These are phyloP conservation scores for Dipodomys stephensi DNA, from an alignment of 2,113 vertebrate species.

Conservation along the genomic window DNA sequence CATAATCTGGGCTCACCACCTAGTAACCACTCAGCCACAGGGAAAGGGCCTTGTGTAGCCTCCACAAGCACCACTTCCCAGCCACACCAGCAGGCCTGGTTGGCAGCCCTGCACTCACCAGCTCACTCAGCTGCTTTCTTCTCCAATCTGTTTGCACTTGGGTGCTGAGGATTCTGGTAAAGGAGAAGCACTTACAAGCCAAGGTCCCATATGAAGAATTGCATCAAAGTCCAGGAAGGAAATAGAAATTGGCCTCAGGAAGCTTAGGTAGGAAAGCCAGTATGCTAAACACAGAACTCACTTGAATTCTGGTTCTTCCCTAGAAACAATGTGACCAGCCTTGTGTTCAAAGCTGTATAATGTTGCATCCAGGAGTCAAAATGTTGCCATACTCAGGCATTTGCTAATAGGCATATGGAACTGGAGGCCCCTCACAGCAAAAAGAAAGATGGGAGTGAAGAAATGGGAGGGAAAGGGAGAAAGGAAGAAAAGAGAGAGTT, in stretches of 20 bases:
- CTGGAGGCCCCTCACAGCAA: too few relatives aligned
- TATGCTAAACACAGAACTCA: background rate
- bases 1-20: too few relatives aligned
- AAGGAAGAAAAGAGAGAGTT: too few relatives aligned
- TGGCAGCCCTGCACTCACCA: too few relatives aligned
- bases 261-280: background rate
- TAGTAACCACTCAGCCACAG: too few relatives aligned
- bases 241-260: too few relatives aligned
- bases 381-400: background rate
- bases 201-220: background rate
- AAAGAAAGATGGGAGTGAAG: too few relatives aligned
- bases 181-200: background rate
- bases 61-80: too few relatives aligned
- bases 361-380: background rate
- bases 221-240: background rate
- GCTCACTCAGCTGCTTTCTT: background rate
- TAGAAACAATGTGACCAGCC: background rate
- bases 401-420: background rate
- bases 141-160: background rate
- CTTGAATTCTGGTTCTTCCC: background rate
- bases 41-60: too few relatives aligned
- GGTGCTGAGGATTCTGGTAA: slow-evolving; percentile 6
- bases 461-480: too few relatives aligned
- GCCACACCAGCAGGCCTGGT: too few relatives aligned
- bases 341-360: background rate